These are phyloP conservation scores for Coluber constrictor DNA, from an alignment of 2,797 vertebrate species.

Conservation along the genomic window DNA sequence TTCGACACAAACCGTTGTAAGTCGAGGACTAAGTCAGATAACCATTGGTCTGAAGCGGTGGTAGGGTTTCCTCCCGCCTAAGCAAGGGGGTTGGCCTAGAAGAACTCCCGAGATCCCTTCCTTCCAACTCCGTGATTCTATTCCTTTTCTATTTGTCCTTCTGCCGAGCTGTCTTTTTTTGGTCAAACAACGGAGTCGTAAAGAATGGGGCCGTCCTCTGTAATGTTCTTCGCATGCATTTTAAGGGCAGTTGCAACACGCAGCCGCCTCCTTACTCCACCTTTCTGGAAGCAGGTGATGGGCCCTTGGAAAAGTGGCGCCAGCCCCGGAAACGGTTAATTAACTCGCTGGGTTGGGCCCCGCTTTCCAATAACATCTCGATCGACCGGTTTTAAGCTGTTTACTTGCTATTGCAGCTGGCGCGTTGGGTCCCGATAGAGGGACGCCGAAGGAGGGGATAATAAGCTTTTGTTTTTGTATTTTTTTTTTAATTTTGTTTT, in stretches of 20 bases:
- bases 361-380: slow-evolving; percentile 27
- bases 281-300: slow-evolving; percentile 7
- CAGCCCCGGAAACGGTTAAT: slow-evolving; percentile 61
- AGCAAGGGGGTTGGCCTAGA: too few relatives aligned
- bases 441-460: background rate
- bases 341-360: slow-evolving; percentile 42
- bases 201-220: background rate
- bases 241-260: background rate
- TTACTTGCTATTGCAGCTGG: slow-evolving; percentile 23
- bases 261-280: background rate
- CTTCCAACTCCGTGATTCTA: too few relatives aligned
- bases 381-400: slow-evolving; percentile 51
- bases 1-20: background rate
- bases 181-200: background rate
- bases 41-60: too few relatives aligned
- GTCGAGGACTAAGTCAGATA: background rate
- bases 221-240: background rate
- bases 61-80: too few relatives aligned
- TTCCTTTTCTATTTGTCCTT: background rate
- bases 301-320: slow-evolving; percentile 25
- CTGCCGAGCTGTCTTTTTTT: background rate
- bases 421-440: background rate
- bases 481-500: too few relatives aligned
- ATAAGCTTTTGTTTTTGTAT: too few relatives aligned
- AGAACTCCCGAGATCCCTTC: too few relatives aligned